Evolutionary conservation across 2,888 invertebrate species (phyloP).

Genomic region (Lycia hirtaria): DNA sequence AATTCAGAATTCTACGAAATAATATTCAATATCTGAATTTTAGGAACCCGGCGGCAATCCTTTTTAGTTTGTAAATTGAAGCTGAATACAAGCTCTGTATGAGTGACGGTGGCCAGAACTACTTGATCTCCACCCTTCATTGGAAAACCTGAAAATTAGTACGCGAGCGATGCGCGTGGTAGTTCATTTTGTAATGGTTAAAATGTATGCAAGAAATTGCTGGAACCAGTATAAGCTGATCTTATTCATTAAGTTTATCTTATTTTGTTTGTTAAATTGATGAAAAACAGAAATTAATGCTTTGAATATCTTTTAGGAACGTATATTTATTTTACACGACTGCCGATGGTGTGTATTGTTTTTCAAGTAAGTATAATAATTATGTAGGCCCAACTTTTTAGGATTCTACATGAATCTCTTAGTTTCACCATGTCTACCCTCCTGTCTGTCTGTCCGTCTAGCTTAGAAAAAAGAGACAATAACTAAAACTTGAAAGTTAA

Average conservation of each 20-base stretch:
- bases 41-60: constrained; percentile 55
- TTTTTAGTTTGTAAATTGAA: constrained; percentile 70
- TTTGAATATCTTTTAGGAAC: no score
- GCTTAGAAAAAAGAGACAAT: no score
- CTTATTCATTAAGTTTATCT: constrained; percentile 22
- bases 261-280: neutral
- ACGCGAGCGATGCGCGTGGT: constrained; percentile 35
- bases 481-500: no score
- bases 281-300: no score
- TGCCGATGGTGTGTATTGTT: no score
- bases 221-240: constrained; percentile 48
- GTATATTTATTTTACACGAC: no score
- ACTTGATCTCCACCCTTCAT: constrained; percentile 41
- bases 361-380: no score
- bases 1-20: constrained; percentile 14
- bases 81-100: constrained; percentile 67
- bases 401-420: no score
- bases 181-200: constrained; percentile 53
- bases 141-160: constrained; percentile 51
- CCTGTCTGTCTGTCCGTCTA: no score
- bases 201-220: constrained; percentile 61
- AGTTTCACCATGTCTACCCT: no score
- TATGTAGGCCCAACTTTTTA: no score
- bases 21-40: constrained; percentile 58
- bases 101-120: constrained; percentile 56